phyloP scores from a whole-genome alignment of 2,888 invertebrate species.

The Ormia ochracea region DNA sequence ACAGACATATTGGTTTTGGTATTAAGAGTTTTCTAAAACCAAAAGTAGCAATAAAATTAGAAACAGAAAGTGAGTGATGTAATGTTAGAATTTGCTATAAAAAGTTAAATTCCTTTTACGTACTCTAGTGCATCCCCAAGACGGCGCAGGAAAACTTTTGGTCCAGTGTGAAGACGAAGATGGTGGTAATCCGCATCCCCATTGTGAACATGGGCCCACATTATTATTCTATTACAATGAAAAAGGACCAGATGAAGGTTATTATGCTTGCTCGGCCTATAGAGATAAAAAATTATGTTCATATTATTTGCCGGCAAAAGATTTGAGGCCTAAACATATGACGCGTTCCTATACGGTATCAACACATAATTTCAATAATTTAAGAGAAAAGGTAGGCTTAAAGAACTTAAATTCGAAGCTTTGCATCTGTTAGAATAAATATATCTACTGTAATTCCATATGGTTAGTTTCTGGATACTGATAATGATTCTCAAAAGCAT shows the following conservation, averaged over 20 bases:
- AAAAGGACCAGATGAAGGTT: conserved; percentile 73
- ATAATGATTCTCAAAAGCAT: conserved; percentile 65
- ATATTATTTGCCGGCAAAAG: conserved; percentile 79
- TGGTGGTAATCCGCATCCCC: conserved; percentile 81
- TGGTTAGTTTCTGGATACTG: conserved; percentile 33
- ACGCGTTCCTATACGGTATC: conserved; percentile 57
- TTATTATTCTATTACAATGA: conserved; percentile 81
- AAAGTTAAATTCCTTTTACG: neutral
- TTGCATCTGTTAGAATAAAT: too few species aligned
- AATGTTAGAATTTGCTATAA: neutral
- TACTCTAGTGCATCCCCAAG: too few species aligned
- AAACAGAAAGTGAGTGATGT: conserved; percentile 21
- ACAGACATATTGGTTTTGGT: neutral
- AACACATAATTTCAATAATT: conserved; percentile 52
- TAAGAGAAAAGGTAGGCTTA: conserved; percentile 58
- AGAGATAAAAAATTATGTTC: conserved; percentile 87
- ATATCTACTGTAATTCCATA: neutral
- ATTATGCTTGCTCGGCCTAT: conserved; percentile 90
- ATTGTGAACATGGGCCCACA: conserved; percentile 87
- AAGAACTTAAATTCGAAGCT: neutral
- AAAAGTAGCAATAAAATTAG: conserved; percentile 20
- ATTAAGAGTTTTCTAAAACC: neutral
- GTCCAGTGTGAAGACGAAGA: conserved; percentile 70
- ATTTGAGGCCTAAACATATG: conserved; percentile 62
- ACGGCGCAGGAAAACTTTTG: conserved; percentile 41